Evolutionary conservation across 2,888 invertebrate genomes (phyloP).

Genomic region (Desoria tigrina): DNA sequence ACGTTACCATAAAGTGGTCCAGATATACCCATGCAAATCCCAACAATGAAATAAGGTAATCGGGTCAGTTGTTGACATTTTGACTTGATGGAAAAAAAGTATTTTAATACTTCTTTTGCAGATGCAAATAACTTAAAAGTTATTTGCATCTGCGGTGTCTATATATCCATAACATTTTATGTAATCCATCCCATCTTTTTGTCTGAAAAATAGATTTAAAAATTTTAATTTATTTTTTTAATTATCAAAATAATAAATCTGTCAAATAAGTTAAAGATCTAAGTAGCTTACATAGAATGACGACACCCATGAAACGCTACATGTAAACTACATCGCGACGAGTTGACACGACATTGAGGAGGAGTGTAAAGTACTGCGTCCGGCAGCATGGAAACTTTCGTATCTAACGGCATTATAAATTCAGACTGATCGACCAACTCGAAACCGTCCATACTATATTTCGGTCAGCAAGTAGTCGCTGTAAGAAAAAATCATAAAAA

Average conservation of each 20-base stretch:
- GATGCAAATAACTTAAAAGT: constrained; percentile 37
- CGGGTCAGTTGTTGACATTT: constrained; percentile 24
- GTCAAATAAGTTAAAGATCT: background rate
- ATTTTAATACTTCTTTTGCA: no score
- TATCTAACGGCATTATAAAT: constrained; percentile 35
- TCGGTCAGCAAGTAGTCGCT: constrained; percentile 28
- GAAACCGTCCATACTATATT: constrained; percentile 32
- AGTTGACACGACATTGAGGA: constrained; percentile 31
- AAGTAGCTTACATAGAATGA: constrained; percentile 39
- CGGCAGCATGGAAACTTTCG: constrained; percentile 35
- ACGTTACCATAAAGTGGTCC: constrained; percentile 43
- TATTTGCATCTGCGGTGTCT: constrained; percentile 44
- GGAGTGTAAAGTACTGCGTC: constrained; percentile 43
- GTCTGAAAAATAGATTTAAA: no score
- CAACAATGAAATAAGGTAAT: constrained; percentile 41
- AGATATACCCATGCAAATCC: constrained; percentile 41
- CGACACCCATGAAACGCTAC: constrained; percentile 45
- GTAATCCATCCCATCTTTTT: constrained; percentile 46
- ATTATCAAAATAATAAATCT: no score
- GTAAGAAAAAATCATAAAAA: background rate
- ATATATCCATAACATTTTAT: constrained; percentile 44
- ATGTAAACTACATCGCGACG: constrained; percentile 37
- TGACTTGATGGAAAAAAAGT: constrained; percentile 42
- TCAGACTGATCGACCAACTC: constrained; percentile 39
- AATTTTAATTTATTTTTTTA: no score